Base-by-base conservation (phyloP, 2,888 invertebrate genomes). In the Cosmopolites sordidus region DNA sequence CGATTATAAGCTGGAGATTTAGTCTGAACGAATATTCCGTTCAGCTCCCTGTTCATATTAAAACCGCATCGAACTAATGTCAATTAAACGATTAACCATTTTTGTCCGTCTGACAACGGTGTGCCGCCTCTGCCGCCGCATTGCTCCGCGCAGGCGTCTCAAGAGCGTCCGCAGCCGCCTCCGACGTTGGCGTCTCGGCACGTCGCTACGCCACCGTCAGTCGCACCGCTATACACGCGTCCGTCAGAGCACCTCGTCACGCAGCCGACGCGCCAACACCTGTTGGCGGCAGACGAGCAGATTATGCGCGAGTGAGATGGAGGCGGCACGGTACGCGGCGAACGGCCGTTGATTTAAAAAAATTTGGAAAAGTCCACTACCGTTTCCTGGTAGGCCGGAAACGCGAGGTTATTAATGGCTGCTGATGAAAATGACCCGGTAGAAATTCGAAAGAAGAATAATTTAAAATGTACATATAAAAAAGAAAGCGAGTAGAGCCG, bases 301-400 rank as follows among this genome's bases (percentile, higher is more conserved):
- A 47, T 17, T 30, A 51, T 48, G 55, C 49, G 43, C 48, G 55
- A 51, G 27, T 40, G 48, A 48, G 48, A 54, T 27, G 43, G 43
- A 78, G 60, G 22, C 22, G 22, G 22, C 22, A 22, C 22, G 22
- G 22, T 38, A 37, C 33, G 49, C 42, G 41, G 27, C 45, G 44
- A 40, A 64, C 75, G 75, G 49, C 78, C 77, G 33, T 78, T 73
- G 54, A 76, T 74, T 62, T 78, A 66, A 62, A 76, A 77, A 60
- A 73, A 72, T 71, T 71, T 71, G 43, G 41, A 48, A 46, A 51
- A 53, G 51, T 11, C 16, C 39, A 42, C 37, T 29, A 50, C 40
- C 33, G 46, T 48, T 37, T 47, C 15, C 29, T 29, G 42, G 45
- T 37, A 14, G 30, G 18, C 22, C 22, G 8, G 22, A 22, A 3